Conservation (phyloP, 2,113 vertebrate genomes). For the Nycticebus coucang region DNA sequence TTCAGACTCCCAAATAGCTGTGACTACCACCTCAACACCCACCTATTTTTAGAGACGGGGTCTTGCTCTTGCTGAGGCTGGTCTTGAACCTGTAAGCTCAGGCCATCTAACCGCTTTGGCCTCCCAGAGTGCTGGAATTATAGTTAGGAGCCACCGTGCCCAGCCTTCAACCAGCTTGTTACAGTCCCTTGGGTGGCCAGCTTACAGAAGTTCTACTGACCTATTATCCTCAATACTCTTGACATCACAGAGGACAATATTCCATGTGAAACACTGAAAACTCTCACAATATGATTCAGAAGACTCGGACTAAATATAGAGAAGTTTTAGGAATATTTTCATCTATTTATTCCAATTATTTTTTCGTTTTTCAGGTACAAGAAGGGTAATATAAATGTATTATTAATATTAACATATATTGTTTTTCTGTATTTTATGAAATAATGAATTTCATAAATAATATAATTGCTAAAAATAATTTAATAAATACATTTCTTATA, state of each 20-base stretch:
- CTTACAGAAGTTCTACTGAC: too few relatives aligned
- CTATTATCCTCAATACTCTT: background rate
- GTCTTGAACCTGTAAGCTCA: too few relatives aligned
- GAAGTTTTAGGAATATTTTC: background rate
- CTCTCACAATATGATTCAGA: background rate
- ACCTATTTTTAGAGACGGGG: too few relatives aligned
- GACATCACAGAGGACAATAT: background rate
- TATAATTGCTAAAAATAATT: background rate
- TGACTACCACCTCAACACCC: too few relatives aligned
- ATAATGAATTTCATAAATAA: conserved; percentile 3
- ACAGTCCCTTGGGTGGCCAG: too few relatives aligned
- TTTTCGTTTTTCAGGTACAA: background rate
- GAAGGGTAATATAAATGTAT: background rate
- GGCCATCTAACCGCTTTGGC: too few relatives aligned
- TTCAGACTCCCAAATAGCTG: too few relatives aligned
- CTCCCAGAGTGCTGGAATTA: too few relatives aligned
- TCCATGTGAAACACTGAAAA: background rate
- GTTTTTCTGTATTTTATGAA: background rate
- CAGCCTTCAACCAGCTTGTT: too few relatives aligned
- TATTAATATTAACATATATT: background rate
- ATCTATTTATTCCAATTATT: background rate
- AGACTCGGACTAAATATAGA: background rate
- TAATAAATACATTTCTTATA: background rate
- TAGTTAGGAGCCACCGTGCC: too few relatives aligned
- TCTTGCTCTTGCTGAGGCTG: too few relatives aligned